Evolutionary conservation across 1,140 invertebrate species (phyloP), one percentile per base, ranked within the genome.

Genomic region (Mamestra configurata): DNA sequence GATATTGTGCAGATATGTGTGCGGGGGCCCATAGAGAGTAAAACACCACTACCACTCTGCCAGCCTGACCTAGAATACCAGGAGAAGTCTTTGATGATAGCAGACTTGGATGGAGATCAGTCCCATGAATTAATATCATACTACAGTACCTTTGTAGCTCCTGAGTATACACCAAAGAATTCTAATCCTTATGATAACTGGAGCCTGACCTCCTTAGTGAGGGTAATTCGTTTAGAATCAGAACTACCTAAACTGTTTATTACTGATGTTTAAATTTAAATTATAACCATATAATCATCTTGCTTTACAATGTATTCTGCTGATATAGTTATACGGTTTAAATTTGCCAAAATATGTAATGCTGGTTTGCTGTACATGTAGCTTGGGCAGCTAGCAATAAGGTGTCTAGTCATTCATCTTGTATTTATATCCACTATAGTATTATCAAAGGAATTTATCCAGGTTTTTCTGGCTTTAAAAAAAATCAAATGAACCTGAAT

Each of bases 111-210:
- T 90, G 95, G 96, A 68, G 97, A 98, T 90, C 96, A 96, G 40
- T 96, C 96, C 1, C 96, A 96, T 87, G 97, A 98, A 94, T 86
- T 98, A 20, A 97, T 98, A 40, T 97, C 96, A 57, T 98, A 97
- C 87, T 96, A 95, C 73, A 97, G 96, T 79, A 97, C 96, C 5
- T 97, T 96, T 89, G 88, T 95, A 15, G 90, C 92, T 18, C 92
- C 92, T n/a, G 94, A 96, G 20, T 94, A 95, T 82, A 85, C 83
- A 79, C 86, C 93, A 70, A 94, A 95, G 49, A 94, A 89, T 4
- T 85, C 88, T n/a, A 93, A 93, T 84, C 93, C 94, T 82, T 88
- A 92, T 76, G 88, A 93, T 35, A 90, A 95, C 68, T 97, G 96
- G 95, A 95, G 95, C 40, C 87, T 97, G 35, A 93, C 96, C 49